Evolutionary conservation across 92 coral and sea anemone species (phyloP).

Genomic region (Muricea muricata): DNA sequence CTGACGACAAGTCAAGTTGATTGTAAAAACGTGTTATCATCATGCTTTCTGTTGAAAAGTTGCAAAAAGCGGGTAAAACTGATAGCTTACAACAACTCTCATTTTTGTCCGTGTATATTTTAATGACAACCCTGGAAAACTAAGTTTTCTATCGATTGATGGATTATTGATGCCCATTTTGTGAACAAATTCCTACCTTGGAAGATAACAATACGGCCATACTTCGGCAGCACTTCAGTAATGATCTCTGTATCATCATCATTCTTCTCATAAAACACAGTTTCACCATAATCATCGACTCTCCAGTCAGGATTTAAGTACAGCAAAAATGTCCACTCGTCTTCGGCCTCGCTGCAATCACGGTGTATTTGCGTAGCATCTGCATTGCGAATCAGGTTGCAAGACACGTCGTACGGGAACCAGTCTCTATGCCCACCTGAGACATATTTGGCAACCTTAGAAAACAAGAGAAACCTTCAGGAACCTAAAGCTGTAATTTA

Average conservation of each 20-base stretch:
- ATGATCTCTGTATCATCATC: constrained; percentile 86
- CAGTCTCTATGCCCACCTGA: constrained; percentile 77
- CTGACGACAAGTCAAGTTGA: too few relatives aligned
- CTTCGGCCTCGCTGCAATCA: constrained; percentile 75
- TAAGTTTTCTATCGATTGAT: too few relatives aligned
- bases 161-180: too few relatives aligned
- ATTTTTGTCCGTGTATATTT: too few relatives aligned
- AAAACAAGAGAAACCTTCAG: neutral
- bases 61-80: too few relatives aligned
- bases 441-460: constrained; percentile 76
- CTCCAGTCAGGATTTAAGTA: constrained; percentile 94
- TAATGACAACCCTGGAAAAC: too few relatives aligned
- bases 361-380: constrained; percentile 95
- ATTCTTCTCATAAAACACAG: constrained; percentile 87
- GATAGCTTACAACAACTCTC: too few relatives aligned
- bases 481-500: too few relatives aligned
- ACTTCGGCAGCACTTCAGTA: constrained; percentile 93
- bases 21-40: too few relatives aligned
- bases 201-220: constrained; percentile 92
- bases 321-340: constrained; percentile 95
- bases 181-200: constrained; percentile 78
- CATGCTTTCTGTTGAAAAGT: too few relatives aligned
- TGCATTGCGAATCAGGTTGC: constrained; percentile 93
- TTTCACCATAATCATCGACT: constrained; percentile 96
- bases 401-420: constrained; percentile 98